Evolutionary conservation across 2,888 invertebrate genomes (phyloP), one percentile per base, ranked within the genome.

Genomic region (Thecocarcelia acutangulata): DNA sequence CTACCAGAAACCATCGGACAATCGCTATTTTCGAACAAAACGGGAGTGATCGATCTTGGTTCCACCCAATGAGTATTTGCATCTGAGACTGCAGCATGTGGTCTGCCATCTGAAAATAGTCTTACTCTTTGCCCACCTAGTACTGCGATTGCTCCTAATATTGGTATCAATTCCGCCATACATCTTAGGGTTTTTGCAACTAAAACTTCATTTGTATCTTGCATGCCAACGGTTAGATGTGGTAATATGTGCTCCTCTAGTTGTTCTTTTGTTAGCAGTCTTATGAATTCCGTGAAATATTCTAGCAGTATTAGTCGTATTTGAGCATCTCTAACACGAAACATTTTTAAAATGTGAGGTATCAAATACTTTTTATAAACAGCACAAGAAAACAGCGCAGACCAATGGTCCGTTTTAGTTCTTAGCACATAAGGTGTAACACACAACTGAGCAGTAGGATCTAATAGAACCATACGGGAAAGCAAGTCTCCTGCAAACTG

Each of bases 141-240:
- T 0, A 98, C 97, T 19, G 94, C 93, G n/a, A 94, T 93, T 13
- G 97, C 95, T 13, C 98, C 97, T 37, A 90, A 91, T 83, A 97
- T 93, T 1, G 96, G 96, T 24, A 98, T 95, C 75, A 98, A 91
- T 87, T 96, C 95, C 75, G 97, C 96, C 76, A 98, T 90, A 68
- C 96, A 95, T 74, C 94, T 93, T 61, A 98, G 91, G 12, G 97
- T 97, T 77, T 94, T 94, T 28, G 95, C 93, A 0, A 97, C 97
- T 80, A 98, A 91, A 70, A 93, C 92, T 89, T 97, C 96, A 90
- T 96, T 95, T 1, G 94, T 94, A 87, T 98, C 97, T 89, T 96
- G 95, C 85, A 98, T 95, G 3, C 97, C 97, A 42, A 97, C 93
- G 46, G 97, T 92, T 66, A 97, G 91, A 94, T 97, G 96, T n/a